Conservation (phyloP, 2,797 vertebrate genomes). For the Hoplostethus atlanticus region DNA sequence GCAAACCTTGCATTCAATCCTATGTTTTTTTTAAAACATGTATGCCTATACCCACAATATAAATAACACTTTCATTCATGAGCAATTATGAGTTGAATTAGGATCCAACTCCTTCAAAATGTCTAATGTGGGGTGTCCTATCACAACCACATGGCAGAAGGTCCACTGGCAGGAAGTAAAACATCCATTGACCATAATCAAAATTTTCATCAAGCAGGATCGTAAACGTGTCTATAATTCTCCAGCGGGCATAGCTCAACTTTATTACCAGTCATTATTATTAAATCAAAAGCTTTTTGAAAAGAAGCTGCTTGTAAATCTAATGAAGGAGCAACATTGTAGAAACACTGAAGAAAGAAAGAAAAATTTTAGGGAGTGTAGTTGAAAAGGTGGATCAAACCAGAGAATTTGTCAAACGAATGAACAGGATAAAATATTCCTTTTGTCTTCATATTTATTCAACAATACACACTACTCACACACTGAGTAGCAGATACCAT, state of each 20-base stretch:
- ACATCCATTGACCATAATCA: conserved; percentile 17
- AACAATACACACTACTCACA: conserved; percentile 5
- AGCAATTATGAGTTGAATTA: not conserved
- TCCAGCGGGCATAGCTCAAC: conserved; percentile 13
- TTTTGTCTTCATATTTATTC: conserved; percentile 1
- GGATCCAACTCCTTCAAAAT: not conserved
- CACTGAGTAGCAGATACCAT: conserved; percentile 12
- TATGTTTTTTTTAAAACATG: not conserved
- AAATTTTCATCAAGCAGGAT: conserved; percentile 21
- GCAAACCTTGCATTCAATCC: no score
- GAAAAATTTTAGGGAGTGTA: no score
- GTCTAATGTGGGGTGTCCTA: conserved; percentile 4
- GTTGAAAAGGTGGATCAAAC: not conserved
- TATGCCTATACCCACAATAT: not conserved
- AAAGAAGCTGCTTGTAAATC: conserved; percentile 11
- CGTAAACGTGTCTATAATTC: conserved; percentile 10
- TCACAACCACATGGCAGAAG: not conserved
- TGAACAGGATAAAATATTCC: conserved; percentile 1
- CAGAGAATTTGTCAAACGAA: conserved; percentile 2
- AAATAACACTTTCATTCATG: not conserved
- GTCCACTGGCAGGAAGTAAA: not conserved
- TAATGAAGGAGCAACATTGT: not conserved
- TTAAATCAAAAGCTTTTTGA: not conserved
- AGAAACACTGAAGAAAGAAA: not conserved
- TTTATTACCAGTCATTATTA: conserved; percentile 9